Percentiles rank a stretch among this genome's conserved stretches.
phyloP scores from a whole-genome alignment of 1,140 invertebrate species.

The Magallana gigas region DNA sequence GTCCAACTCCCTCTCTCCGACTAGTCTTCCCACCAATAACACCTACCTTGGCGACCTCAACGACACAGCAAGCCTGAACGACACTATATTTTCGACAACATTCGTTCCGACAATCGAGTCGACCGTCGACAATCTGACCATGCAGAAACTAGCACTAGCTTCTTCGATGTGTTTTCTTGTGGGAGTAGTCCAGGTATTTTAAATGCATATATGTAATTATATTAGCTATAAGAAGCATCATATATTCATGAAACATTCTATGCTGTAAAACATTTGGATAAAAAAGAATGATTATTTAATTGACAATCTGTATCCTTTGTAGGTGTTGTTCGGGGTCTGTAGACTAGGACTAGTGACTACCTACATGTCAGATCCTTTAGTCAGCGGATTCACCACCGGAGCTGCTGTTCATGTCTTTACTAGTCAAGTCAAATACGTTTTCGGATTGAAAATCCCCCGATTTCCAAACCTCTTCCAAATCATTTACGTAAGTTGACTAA shows the following conservation, averaged over 20 bases:
- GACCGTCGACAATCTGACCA: background rate
- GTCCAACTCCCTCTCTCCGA: constrained; percentile 14
- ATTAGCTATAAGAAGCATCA: too few relatives aligned
- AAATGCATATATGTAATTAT: too few relatives aligned
- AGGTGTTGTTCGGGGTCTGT: constrained; percentile 79
- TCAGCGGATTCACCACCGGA: constrained; percentile 80
- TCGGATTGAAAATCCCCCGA: constrained; percentile 76
- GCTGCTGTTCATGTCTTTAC: constrained; percentile 80
- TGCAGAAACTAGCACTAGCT: constrained; percentile 67
- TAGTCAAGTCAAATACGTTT: constrained; percentile 79
- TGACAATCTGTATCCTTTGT: constrained; percentile 31
- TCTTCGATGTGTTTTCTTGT: constrained; percentile 68
- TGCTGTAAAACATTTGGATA: too few relatives aligned
- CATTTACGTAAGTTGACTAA: constrained; percentile 66
- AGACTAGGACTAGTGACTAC: constrained; percentile 79
- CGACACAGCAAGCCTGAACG: constrained; percentile 16
- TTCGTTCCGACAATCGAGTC: background rate
- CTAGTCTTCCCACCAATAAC: background rate
- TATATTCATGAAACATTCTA: too few relatives aligned
- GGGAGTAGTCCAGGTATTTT: constrained; percentile 70
- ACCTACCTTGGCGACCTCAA: constrained; percentile 3
- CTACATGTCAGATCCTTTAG: constrained; percentile 80
- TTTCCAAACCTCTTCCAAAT: constrained; percentile 78
- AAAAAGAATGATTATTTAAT: background rate
- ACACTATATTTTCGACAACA: background rate